phyloP scores from a whole-genome alignment of 2,113 vertebrate species.

The Indicator indicator region DNA sequence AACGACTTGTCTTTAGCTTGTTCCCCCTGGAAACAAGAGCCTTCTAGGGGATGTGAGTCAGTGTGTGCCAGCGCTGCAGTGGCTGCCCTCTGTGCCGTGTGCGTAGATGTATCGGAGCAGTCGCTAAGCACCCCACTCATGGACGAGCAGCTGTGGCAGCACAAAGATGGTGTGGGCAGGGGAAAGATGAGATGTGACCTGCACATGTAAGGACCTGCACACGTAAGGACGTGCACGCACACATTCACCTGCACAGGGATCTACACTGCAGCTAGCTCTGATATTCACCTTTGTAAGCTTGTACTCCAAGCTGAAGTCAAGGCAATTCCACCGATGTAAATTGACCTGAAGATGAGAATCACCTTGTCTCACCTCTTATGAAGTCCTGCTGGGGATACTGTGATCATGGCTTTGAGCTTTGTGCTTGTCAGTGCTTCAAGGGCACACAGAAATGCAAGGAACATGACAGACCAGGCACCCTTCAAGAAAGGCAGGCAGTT shows the following conservation, averaged over 20 bases:
- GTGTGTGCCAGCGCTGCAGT: not conserved
- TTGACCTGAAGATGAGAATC: not conserved
- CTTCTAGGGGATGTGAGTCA: not conserved
- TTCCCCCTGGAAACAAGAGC: not conserved
- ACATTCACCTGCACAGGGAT: fast-evolving
- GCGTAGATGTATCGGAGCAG: not conserved
- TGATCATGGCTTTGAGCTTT: not conserved
- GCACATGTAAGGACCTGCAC: no score
- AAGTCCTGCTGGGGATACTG: not conserved
- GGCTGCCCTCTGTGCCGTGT: not conserved
- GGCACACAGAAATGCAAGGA: not conserved
- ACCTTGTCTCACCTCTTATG: not conserved
- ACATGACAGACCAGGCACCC: not conserved
- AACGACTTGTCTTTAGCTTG: not conserved
- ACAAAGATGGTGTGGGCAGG: not conserved
- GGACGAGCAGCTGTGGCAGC: not conserved
- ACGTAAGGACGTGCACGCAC: fast-evolving
- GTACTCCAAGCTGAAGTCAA: fast-evolving
- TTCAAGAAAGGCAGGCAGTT: not conserved
- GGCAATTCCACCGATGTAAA: not conserved
- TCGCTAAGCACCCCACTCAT: fast-evolving
- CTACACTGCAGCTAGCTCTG: not conserved
- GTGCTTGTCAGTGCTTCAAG: not conserved
- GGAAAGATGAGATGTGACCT: not conserved
- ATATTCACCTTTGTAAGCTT: fast-evolving